These are phyloP conservation scores for Euura saliciscinereae DNA, from an alignment of 1,140 invertebrate genomes.

Conservation along the genomic window DNA sequence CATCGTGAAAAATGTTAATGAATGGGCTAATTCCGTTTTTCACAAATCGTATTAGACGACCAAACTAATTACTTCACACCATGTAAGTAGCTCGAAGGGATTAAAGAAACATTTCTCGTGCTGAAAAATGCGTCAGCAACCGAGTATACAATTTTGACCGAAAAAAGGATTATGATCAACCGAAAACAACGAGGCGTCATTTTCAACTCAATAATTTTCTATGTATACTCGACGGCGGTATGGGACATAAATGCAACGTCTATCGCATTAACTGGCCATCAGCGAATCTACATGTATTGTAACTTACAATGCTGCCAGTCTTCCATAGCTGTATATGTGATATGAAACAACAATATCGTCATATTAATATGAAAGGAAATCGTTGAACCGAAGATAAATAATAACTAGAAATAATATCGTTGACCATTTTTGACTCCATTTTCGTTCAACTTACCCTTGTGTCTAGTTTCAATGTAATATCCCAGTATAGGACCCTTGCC, in stretches of 20 bases:
- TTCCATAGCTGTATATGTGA: constrained; percentile 65
- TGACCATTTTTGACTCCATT: constrained; percentile 16
- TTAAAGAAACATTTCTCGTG: constrained; percentile 7
- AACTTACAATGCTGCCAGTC: constrained; percentile 77
- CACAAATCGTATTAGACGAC: not conserved
- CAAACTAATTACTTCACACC: not conserved
- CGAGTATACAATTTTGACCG: constrained; percentile 8
- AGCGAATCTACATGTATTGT: constrained; percentile 28
- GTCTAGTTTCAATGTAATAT: constrained; percentile 90
- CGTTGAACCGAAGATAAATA: not conserved
- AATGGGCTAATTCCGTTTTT: not conserved
- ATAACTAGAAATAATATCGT: constrained; percentile 18
- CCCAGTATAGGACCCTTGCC: constrained; percentile 86
- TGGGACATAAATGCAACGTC: not conserved
- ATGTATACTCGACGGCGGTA: not conserved
- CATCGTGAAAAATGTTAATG: not conserved
- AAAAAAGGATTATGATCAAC: not conserved
- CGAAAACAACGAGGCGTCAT: not conserved
- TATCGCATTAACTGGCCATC: constrained; percentile 5
- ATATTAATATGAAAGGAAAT: constrained; percentile 15
- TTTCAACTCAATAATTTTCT: too few relatives aligned
- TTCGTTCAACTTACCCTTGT: constrained; percentile 72
- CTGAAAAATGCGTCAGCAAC: not conserved
- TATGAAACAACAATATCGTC: constrained; percentile 21
- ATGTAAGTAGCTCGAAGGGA: constrained; percentile 4